Evolutionary conservation across 1,140 invertebrate species (phyloP).

Genomic region (Limonius californicus): DNA sequence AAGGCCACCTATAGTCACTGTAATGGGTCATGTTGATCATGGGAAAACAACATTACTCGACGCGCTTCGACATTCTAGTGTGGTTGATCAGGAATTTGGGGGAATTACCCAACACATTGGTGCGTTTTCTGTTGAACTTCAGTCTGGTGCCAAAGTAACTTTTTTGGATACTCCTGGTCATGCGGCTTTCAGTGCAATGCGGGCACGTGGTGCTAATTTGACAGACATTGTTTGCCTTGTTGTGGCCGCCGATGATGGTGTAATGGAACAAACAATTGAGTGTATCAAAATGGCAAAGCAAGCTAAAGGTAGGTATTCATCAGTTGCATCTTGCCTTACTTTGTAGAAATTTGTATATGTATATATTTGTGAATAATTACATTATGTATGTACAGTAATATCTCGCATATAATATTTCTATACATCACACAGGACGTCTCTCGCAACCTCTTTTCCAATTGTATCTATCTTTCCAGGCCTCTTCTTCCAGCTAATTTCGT

Average conservation of each 20-base stretch:
- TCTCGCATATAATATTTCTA: too few species aligned
- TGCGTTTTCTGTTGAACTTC: conserved; percentile 83
- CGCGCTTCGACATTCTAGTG: conserved; percentile 76
- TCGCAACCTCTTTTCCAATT: too few species aligned
- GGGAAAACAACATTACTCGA: conserved; percentile 98
- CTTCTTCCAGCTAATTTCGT: too few species aligned
- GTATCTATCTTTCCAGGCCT: too few species aligned
- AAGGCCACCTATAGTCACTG: conserved; percentile 88
- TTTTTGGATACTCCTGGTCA: conserved; percentile 99
- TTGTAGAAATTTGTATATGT: too few species aligned
- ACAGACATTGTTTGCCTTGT: conserved; percentile 97
- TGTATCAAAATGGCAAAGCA: conserved; percentile 73
- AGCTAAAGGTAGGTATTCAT: conserved; percentile 69
- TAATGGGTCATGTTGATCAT: conserved; percentile 99
- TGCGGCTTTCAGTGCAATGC: conserved; percentile 91
- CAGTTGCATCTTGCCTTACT: too few species aligned
- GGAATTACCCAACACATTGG: conserved; percentile 99
- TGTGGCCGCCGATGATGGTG: conserved; percentile 97
- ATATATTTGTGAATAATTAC: too few species aligned
- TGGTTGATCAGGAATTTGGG: conserved; percentile 93
- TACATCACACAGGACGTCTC: too few species aligned
- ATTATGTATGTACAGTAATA: too few species aligned
- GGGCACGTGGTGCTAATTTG: conserved; percentile 82
- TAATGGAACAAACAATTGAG: conserved; percentile 95
- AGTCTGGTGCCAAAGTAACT: conserved; percentile 75